These are phyloP conservation scores for Poeciliopsis prolifica DNA, from an alignment of 2,113 vertebrate species.

Conservation along the genomic window DNA sequence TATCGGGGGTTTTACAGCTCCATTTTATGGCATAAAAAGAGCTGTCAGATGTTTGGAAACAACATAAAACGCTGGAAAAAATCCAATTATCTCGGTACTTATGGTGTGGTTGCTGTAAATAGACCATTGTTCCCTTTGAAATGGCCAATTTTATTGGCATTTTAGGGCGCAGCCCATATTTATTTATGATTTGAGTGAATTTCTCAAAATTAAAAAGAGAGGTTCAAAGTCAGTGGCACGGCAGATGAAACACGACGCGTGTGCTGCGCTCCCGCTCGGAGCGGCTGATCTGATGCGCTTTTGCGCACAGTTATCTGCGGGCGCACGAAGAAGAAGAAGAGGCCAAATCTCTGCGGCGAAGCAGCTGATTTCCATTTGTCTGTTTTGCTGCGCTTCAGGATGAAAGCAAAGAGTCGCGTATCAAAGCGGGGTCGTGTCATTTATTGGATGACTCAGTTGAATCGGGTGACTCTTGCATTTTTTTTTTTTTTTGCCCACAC, in stretches of 20 bases:
- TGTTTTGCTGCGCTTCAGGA: conserved; percentile 8
- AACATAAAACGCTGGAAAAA: conserved; percentile 30
- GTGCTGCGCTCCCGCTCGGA: no score
- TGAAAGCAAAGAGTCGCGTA: not conserved
- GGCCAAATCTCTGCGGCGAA: conserved; percentile 27
- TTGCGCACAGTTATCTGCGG: conserved; percentile 40
- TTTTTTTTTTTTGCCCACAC: conserved; percentile 6
- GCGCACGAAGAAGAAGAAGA: conserved; percentile 40
- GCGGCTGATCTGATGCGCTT: conserved; percentile 28
- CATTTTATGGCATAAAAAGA: conserved; percentile 36
- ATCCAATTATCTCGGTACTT: conserved; percentile 27
- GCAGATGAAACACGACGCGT: conserved; percentile 21
- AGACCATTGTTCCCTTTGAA: conserved; percentile 42
- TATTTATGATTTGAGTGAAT: conserved; percentile 36
- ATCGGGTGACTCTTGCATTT: conserved; percentile 13
- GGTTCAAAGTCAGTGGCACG: conserved; percentile 6
- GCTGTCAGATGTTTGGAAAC: conserved; percentile 35
- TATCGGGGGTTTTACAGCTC: conserved; percentile 34
- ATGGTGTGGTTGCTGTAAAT: conserved; percentile 46
- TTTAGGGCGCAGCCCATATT: conserved; percentile 26
- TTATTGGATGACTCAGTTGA: conserved; percentile 11
- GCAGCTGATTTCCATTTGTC: conserved; percentile 25
- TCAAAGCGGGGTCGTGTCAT: not conserved
- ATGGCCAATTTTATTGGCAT: conserved; percentile 31
- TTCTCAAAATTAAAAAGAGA: conserved; percentile 32